Evolutionary conservation across 2,888 invertebrate genomes (phyloP), one percentile per base, ranked within the genome.

Genomic region (Plagiodera versicolora): DNA sequence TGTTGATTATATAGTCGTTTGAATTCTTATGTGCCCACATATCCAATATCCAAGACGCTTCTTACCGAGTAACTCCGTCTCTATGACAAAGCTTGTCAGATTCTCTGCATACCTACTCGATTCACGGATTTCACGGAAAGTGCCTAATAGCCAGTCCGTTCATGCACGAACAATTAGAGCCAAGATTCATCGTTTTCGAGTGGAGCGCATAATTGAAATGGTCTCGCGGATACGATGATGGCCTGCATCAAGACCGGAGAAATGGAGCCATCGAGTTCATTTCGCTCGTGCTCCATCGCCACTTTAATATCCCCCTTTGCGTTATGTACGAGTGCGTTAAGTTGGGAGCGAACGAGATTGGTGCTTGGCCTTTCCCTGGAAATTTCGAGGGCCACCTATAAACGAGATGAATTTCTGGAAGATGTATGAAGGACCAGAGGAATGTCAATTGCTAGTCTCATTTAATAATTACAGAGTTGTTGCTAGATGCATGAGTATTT

Each of bases 121-220:
- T n/a, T n/a, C n/a, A n/a, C n/a, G n/a, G n/a, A n/a, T n/a, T n/a
- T n/a, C n/a, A n/a, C n/a, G n/a, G n/a, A n/a, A n/a, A n/a, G n/a
- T n/a, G n/a, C n/a, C n/a, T 55, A 39, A 53, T 48, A 55, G 49
- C 58, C 60, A 47, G 55, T 52, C 46, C 45, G 46, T 64, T 55
- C 53, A 28, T 56, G 69, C 53, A 28, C 60, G 69, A 71, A 71
- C 70, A 70, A 74, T 72, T 74, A 73, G 70, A 70, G 55, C 66
- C 67, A 72, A 73, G 74, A 74, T 73, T 72, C 74, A 73, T 71
- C 58, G 70, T 66, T 60, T 57, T 67, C 62, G 71, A 67, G 71
- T 67, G 66, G 72, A 65, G 70, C 70, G 71, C 71, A 72, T 74
- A 74, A 74, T 74, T 72, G 72, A 71, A 73, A 72, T 67, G 69